These are phyloP conservation scores for Gobio occitaniae DNA, from an alignment of 2,797 vertebrate genomes.

Conservation along the genomic window DNA sequence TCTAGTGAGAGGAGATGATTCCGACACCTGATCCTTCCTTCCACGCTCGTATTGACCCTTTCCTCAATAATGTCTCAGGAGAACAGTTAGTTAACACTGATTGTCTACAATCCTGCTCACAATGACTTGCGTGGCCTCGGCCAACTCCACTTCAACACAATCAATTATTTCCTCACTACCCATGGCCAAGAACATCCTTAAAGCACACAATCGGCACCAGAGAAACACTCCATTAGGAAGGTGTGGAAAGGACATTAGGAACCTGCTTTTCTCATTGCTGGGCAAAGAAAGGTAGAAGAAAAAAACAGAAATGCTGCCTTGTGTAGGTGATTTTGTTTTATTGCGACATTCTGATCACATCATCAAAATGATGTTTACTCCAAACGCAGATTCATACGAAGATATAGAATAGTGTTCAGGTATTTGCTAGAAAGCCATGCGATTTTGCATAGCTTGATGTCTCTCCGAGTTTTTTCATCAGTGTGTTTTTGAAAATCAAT, in stretches of 20 bases:
- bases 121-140: conserved; percentile 30
- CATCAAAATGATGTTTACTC: conserved; percentile 16
- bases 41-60: conserved; percentile 19
- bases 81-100: conserved; percentile 58
- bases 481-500: conserved; percentile 72
- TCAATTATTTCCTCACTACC: conserved; percentile 59
- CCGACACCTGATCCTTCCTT: conserved; percentile 43
- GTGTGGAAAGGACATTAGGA: conserved; percentile 49
- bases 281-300: background rate
- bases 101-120: conserved; percentile 57
- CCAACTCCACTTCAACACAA: conserved; percentile 45
- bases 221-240: conserved; percentile 44
- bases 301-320: background rate
- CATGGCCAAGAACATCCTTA: conserved; percentile 61
- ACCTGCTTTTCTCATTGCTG: conserved; percentile 22
- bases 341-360: conserved; percentile 12
- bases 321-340: background rate
- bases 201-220: conserved; percentile 55
- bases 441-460: conserved; percentile 30
- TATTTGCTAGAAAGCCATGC: conserved; percentile 21
- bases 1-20: conserved; percentile 11
- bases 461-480: conserved; percentile 61
- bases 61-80: conserved; percentile 59
- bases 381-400: background rate
- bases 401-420: background rate